Conservation (phyloP, 2,113 vertebrate genomes). For the Xenus cinereus region DNA sequence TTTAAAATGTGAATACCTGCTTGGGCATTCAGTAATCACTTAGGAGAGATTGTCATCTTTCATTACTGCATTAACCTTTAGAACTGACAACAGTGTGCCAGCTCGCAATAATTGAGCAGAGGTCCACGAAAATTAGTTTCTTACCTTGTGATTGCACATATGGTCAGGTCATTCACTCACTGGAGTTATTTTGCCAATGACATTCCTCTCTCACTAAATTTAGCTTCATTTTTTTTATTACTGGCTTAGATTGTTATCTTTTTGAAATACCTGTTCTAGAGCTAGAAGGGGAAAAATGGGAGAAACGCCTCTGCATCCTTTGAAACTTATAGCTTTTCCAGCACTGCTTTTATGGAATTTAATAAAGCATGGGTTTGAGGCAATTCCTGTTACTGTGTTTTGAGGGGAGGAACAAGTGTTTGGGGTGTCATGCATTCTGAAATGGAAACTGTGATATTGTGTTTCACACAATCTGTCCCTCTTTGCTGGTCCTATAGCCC, state of each 20-base stretch:
- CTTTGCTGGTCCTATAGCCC: not conserved
- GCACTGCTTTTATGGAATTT: not conserved
- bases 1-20: slow-evolving; percentile 30
- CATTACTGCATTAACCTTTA: slow-evolving; percentile 65
- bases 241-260: not conserved
- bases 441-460: not conserved
- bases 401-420: not conserved
- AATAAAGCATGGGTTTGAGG: not conserved
- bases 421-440: not conserved
- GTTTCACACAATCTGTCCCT: not conserved
- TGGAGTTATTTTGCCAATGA: not conserved
- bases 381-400: not conserved
- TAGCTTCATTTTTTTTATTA: not conserved
- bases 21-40: slow-evolving; percentile 26
- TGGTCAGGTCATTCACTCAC: not conserved
- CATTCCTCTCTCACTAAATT: not conserved
- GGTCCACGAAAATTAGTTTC: slow-evolving; percentile 60
- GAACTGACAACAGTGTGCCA: slow-evolving; percentile 26
- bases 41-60: slow-evolving; percentile 63
- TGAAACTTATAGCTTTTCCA: not conserved
- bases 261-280: not conserved
- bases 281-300: not conserved
- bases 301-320: not conserved
- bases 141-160: slow-evolving; percentile 26
- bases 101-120: slow-evolving; percentile 25